Base-by-base conservation (phyloP, 2,113 vertebrate species). In the Callaeas wilsoni region DNA sequence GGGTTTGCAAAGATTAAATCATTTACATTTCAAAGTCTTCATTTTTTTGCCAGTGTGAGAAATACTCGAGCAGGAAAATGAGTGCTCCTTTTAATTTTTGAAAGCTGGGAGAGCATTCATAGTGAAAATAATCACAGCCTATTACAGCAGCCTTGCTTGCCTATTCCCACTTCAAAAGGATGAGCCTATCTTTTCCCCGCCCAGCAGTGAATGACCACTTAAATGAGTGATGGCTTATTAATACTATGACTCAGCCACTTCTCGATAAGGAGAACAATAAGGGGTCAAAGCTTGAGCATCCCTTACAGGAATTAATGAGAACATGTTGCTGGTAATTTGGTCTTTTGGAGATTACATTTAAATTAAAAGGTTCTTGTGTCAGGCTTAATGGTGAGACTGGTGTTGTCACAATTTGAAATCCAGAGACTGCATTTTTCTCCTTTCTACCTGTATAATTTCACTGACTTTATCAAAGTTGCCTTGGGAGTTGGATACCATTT, bases 221-320 rank as follows among this genome's bases (percentile, higher is more conserved):
- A 92, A 96, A 67, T 97, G 98, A 98, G 96, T 98, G 97, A 98
- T 98, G 98, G 98, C 96, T 98, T 97, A 98, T 96, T 96, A 95
- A 97, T 98, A 97, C 90, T 96, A 85, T 98, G 98, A 99, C 97
- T 96, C 97, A 98, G 94, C 90, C 93, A 94, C 96, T 98, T 97
- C 98, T 98, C 93, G 97, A 94, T 97, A 97, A 84, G 92, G 47
- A 96, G 93, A 83, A 81, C 46, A 97, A 98, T 97, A 82, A 98
- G 96, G 90, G 98, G 98, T 98, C 98, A 98, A 97, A 97, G 63
- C 85, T 78, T 93, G 90, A 93, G 92, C 97, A 97, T 97, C 97
- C 98, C 97, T 99, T 98, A 98, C 98, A 97, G 98, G 98, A 99
- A 99, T 96, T 88, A 97, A 96, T 93, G 93, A 97, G 96, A 90